These are phyloP conservation scores for Cephus runcator DNA, from an alignment of 2,888 invertebrate genomes.

Conservation along the genomic window DNA sequence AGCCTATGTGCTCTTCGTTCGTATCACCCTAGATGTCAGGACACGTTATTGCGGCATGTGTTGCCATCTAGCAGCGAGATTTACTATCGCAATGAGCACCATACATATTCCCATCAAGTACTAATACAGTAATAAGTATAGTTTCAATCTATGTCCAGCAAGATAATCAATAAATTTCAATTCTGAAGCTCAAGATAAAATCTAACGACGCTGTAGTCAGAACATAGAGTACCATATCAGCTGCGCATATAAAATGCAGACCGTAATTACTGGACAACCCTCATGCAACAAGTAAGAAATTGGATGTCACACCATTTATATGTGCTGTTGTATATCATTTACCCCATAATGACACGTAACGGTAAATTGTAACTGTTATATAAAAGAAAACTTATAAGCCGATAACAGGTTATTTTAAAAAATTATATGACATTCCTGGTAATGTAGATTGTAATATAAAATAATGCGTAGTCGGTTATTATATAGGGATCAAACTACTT, in stretches of 20 bases:
- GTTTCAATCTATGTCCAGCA: background rate
- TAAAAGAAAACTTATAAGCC: background rate
- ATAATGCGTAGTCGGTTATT: background rate
- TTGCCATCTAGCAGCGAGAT: background rate
- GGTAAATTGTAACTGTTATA: background rate
- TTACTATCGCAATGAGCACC: background rate
- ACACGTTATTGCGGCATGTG: background rate
- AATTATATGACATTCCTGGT: background rate
- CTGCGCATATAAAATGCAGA: background rate
- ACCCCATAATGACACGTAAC: background rate
- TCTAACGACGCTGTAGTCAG: background rate
- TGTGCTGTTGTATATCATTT: background rate
- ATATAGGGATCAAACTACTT: background rate
- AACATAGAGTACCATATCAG: background rate
- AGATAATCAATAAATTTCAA: background rate
- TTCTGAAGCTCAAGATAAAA: background rate
- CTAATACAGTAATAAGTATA: background rate
- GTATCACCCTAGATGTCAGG: background rate
- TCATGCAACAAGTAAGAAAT: background rate
- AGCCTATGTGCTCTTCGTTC: background rate
- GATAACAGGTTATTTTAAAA: background rate
- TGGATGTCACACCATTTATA: background rate
- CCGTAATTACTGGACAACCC: background rate
- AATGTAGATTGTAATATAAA: background rate
- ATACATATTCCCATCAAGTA: background rate